These are phyloP conservation scores for Rynchops niger DNA, from an alignment of 2,113 vertebrate genomes.

Conservation along the genomic window DNA sequence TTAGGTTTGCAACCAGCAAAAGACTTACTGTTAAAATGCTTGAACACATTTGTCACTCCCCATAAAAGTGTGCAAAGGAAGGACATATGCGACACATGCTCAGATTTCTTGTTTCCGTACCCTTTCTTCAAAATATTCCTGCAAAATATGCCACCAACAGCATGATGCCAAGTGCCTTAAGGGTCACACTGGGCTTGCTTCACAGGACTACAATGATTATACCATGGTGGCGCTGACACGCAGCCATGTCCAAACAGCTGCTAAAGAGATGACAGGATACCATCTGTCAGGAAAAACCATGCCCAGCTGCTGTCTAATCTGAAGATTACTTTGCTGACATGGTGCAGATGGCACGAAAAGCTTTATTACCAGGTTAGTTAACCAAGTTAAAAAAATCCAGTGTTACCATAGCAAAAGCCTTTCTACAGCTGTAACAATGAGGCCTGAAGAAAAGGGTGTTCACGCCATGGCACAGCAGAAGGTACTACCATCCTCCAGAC, in stretches of 20 bases:
- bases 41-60: slow-evolving; percentile 39
- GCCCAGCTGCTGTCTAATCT: slow-evolving; percentile 59
- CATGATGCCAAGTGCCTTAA: slow-evolving; percentile 35
- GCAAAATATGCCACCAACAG: slow-evolving; percentile 23
- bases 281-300: slow-evolving; percentile 69
- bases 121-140: slow-evolving; percentile 54
- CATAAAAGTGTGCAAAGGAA: slow-evolving; percentile 5
- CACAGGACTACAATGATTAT: slow-evolving; percentile 54
- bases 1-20: slow-evolving; percentile 47
- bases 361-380: slow-evolving; percentile 52
- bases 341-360: slow-evolving; percentile 34
- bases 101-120: slow-evolving; percentile 6
- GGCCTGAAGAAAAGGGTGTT: not conserved
- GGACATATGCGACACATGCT: slow-evolving; percentile 13
- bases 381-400: slow-evolving; percentile 2
- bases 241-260: slow-evolving; percentile 70
- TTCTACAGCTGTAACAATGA: not conserved
- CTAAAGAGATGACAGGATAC: slow-evolving; percentile 66
- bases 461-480: not conserved
- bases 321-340: slow-evolving; percentile 59
- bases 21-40: slow-evolving; percentile 34
- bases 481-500: not conserved
- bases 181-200: slow-evolving; percentile 52
- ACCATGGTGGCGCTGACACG: slow-evolving; percentile 54
- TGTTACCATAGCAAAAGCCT: not conserved